A percentile compares a stretch with the other conserved stretches of the same genome.
Conservation (phyloP, 2,113 vertebrate species). For the Ariopsis seemanni region DNA sequence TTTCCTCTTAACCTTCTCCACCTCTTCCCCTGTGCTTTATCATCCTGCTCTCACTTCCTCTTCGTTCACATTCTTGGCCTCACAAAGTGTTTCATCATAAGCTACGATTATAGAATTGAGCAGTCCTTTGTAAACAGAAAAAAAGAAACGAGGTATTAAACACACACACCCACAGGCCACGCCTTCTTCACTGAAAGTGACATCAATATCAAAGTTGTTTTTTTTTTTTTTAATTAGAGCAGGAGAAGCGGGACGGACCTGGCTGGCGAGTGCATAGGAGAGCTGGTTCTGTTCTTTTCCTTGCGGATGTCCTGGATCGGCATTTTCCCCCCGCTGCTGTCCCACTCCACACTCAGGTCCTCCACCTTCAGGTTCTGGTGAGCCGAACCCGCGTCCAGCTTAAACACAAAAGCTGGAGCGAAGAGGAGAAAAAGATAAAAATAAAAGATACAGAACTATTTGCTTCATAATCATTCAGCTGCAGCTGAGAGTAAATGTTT, state of each 20-base stretch:
- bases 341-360: constrained; percentile 91
- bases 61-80: not conserved
- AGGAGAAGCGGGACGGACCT: constrained; percentile 69
- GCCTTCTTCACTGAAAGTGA: not conserved
- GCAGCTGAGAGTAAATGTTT: not conserved
- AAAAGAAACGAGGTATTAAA: not conserved
- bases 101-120: not conserved
- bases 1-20: not conserved
- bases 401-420: constrained; percentile 84
- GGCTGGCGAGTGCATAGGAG: constrained; percentile 90
- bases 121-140: not conserved
- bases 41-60: not conserved
- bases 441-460: not conserved
- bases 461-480: too few species aligned
- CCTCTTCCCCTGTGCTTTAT: not conserved
- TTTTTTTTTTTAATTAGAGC: not conserved
- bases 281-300: constrained; percentile 86
- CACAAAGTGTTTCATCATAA: too few species aligned
- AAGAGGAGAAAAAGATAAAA: not conserved
- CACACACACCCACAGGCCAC: not conserved
- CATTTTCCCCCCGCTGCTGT: constrained; percentile 85
- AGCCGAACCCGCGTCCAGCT: constrained; percentile 83
- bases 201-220: not conserved
- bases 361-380: constrained; percentile 97
- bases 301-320: constrained; percentile 90